phyloP scores from a whole-genome alignment of 30 jellyfish, hydroid and myxozoan species.

The Chironex yamaguchii region DNA sequence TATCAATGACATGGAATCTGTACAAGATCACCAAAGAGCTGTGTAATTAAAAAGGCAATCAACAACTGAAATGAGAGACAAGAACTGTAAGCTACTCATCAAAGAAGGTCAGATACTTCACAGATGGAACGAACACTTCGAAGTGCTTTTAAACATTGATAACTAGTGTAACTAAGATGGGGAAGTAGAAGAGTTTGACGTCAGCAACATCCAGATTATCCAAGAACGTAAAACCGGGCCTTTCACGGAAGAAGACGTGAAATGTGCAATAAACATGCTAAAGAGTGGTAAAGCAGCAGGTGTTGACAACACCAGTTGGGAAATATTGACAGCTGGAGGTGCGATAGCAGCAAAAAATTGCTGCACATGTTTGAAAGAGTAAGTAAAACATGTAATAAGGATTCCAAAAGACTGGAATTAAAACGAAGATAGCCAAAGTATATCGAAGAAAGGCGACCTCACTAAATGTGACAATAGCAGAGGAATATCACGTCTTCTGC shows the following conservation, averaged over 20 bases:
- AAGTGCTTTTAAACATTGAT: neutral
- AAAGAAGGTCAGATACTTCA: neutral
- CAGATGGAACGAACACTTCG: neutral
- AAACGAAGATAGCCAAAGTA: no score
- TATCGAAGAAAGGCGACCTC: neutral
- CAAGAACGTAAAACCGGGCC: neutral
- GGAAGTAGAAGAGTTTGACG: neutral
- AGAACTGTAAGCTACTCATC: neutral
- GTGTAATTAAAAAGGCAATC: neutral
- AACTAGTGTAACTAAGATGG: neutral
- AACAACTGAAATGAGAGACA: neutral
- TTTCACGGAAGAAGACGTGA: neutral
- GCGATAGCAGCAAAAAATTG: no score
- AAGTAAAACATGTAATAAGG: no score
- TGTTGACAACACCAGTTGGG: no score
- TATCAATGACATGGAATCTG: neutral
- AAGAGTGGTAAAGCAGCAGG: no score
- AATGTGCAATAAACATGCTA: no score
- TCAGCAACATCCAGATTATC: no score
- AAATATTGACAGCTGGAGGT: no score
- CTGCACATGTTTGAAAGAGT: no score
- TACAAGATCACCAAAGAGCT: neutral
- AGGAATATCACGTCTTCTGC: neutral
- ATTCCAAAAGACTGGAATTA: no score
- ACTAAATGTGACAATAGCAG: neutral